Evolutionary conservation across 2,113 vertebrate genomes (phyloP), one percentile per base, ranked within the genome.

Genomic region (Malurus alboscapulatus): DNA sequence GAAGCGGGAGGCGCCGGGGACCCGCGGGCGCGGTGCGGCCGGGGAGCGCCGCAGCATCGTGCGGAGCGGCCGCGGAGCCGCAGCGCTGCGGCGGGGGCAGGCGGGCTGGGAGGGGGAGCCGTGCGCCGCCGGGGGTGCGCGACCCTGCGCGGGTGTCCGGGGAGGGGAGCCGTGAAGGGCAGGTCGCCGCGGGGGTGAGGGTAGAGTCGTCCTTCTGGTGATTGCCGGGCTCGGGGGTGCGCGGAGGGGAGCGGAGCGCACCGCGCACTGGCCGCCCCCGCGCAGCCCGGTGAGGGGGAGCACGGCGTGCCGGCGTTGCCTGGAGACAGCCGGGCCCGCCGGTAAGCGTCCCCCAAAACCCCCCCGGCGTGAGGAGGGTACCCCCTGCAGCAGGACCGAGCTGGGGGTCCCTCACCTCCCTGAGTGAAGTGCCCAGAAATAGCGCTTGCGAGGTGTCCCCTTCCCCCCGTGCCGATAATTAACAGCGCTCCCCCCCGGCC

Each of bases 231-330:
- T 51, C 4, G 12, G 24, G 17, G 53, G 25, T 30, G 45, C 48
- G n/a, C 24, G 87, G 53, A 32, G 44, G 63, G 73, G 45, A 68
- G 80, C 34, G 48, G n/a, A 48, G 32, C 81, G 66, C 34, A 10
- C 24, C 40, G 72, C 55, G 32, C 54, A 2, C 44, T 4, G 53
- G 16, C 89, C 77, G 82, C 91, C 85, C 65, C 90, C 88, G 69
- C 81, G 81, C 67, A 58, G 55, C 88, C 57, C 57, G 17, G 55
- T 4, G 34, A 32, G 44, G 42, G 29, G 51, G 83, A 22, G 47
- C n/a, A 5, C 26, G 86, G 51, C 90, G 69, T 90, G 32, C 71
- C 42, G 84, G 57, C 42, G 94, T 91, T 92, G 90, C 94, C 30
- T 63, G 67, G 92, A 72, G 80, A 94, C 90, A 12, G 66, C 42